Percentiles rank a stretch among this genome's conserved stretches.
phyloP scores from a whole-genome alignment of 2,797 vertebrate species.

The Allobates femoralis region DNA sequence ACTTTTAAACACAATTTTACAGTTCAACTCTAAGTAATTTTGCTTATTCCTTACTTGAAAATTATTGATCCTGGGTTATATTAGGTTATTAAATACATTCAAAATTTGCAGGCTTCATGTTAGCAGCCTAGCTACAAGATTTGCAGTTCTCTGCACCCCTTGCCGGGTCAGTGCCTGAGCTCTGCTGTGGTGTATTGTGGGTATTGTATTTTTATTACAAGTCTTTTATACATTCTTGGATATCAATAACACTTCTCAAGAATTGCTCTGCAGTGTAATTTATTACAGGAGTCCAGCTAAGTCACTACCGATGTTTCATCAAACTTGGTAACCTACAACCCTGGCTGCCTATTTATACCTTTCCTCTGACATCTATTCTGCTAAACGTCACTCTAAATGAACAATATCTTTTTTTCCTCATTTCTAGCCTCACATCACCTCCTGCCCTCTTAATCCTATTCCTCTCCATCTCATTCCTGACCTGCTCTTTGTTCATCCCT shows the following conservation, averaged over 20 bases:
- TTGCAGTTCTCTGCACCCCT: neutral
- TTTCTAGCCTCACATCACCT: neutral
- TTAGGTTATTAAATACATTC: neutral
- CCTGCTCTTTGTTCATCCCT: neutral
- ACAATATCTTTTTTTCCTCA: conserved; percentile 2
- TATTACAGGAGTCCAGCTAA: neutral
- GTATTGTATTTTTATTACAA: neutral
- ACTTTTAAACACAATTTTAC: too few species aligned
- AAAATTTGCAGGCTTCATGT: neutral
- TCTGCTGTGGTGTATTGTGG: neutral
- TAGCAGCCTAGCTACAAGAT: neutral
- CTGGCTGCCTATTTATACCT: neutral
- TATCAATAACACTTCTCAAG: neutral
- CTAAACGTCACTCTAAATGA: neutral
- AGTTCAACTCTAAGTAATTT: too few species aligned
- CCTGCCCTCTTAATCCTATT: neutral
- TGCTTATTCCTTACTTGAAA: neutral
- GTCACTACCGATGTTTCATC: neutral
- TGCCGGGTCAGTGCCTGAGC: neutral
- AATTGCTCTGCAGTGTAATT: neutral
- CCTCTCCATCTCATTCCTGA: neutral
- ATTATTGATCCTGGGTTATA: neutral
- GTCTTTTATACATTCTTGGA: neutral
- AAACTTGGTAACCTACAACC: neutral
- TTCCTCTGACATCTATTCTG: neutral